A percentile compares a stretch with the other conserved stretches of the same genome.
Conservation (phyloP, 2,888 invertebrate genomes). For the Lasioglossum oenotherae region DNA sequence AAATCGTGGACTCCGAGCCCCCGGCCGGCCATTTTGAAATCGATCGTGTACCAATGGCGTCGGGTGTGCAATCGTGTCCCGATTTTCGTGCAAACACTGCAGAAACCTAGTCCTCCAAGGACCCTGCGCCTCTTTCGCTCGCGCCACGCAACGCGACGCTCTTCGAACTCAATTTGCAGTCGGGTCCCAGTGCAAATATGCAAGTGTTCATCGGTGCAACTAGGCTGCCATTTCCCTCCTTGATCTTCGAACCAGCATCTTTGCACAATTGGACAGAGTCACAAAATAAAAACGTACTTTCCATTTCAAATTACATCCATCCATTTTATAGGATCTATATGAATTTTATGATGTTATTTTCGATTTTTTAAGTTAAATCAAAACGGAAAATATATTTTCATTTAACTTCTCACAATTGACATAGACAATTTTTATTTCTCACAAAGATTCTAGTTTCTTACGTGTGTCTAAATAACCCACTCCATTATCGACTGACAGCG, state of each 20-base stretch:
- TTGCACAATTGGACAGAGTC: background rate
- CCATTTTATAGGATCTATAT: too few relatives aligned
- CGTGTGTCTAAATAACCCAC: too few relatives aligned
- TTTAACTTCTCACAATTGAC: background rate
- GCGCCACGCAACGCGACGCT: background rate
- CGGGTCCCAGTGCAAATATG: slow-evolving; percentile 46
- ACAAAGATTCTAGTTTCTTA: background rate
- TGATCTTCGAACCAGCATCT: slow-evolving; percentile 24
- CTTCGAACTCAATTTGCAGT: slow-evolving; percentile 49
- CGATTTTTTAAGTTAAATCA: too few relatives aligned
- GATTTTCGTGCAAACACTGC: slow-evolving; percentile 11
- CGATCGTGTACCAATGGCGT: background rate
- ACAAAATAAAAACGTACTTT: too few relatives aligned
- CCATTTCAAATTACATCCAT: too few relatives aligned
- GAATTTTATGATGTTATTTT: too few relatives aligned
- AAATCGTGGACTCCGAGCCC: background rate
- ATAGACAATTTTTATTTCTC: background rate
- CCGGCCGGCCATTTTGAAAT: background rate
- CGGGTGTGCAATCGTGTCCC: background rate
- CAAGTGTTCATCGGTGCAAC: slow-evolving; percentile 35
- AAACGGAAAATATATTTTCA: background rate
- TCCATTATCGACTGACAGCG: too few relatives aligned
- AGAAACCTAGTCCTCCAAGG: background rate
- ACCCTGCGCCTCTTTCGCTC: slow-evolving; percentile 1
- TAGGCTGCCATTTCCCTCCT: slow-evolving; percentile 28